A percentile compares a stretch with the other conserved stretches of the same genome.
These are phyloP conservation scores for Poeciliopsis paucimaculata DNA, from an alignment of 2,797 vertebrate species.

Conservation along the genomic window DNA sequence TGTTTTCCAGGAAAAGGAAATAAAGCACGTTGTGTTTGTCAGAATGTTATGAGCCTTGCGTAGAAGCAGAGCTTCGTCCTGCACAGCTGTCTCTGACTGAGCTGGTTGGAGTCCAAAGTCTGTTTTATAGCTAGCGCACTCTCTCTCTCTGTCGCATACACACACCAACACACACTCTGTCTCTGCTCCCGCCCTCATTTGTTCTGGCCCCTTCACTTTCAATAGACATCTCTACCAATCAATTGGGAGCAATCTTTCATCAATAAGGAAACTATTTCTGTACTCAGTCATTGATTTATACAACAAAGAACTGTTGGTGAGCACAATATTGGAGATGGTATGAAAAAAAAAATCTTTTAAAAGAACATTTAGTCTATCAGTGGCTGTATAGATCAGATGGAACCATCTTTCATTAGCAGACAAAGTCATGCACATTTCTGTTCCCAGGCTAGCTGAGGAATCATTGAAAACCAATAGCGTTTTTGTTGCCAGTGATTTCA, in stretches of 20 bases:
- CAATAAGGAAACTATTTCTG: neutral
- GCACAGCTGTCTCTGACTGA: constrained; percentile 63
- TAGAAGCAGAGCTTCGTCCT: constrained; percentile 38
- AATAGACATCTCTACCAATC: constrained; percentile 13
- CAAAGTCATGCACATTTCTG: neutral
- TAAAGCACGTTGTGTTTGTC: constrained; percentile 25
- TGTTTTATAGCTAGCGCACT: constrained; percentile 60
- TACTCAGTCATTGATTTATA: neutral
- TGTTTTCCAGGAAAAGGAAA: constrained; percentile 28
- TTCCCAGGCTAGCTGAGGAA: constrained; percentile 1
- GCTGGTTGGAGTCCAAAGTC: constrained; percentile 54
- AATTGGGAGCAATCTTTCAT: constrained; percentile 3
- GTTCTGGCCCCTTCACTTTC: constrained; percentile 19
- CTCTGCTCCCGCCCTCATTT: constrained; percentile 29
- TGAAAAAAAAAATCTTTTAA: neutral
- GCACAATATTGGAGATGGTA: neutral
- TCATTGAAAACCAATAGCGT: constrained; percentile 26
- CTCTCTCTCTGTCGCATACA: neutral
- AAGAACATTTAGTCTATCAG: neutral
- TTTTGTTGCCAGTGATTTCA: constrained; percentile 2
- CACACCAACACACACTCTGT: constrained; percentile 1
- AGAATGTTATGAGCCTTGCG: constrained; percentile 20
- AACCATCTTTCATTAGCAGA: constrained; percentile 3
- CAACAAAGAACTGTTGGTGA: neutral
- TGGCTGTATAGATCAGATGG: neutral